Conservation (phyloP, 2,113 vertebrate species). For the Chionomys nivalis region DNA sequence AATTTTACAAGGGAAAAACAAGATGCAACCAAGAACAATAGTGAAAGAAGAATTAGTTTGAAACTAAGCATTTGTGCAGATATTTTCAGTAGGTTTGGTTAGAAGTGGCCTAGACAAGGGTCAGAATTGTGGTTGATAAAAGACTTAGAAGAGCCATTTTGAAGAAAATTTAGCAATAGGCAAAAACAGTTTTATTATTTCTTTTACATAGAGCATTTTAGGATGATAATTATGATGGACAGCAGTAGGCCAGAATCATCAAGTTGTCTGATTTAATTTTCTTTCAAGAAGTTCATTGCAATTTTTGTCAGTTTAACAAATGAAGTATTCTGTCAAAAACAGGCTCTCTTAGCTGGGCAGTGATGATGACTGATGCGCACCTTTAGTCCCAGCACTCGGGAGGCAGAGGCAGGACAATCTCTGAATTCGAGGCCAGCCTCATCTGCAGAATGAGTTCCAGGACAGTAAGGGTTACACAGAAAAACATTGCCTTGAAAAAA, state of each 20-base stretch:
- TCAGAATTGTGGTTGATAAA: background rate
- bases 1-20: background rate
- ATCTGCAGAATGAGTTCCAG: background rate
- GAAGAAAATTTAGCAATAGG: background rate
- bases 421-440: background rate
- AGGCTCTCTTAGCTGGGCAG: background rate
- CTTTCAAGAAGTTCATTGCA: background rate
- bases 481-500: background rate
- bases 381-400: background rate
- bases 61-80: background rate
- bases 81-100: background rate
- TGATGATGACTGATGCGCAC: background rate
- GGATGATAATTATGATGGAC: background rate
- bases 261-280: background rate
- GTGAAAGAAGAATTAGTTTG: background rate
- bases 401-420: background rate
- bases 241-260: background rate
- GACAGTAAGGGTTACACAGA: background rate
- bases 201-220: background rate
- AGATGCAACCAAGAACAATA: background rate
- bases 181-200: background rate
- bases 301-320: background rate
- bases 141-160: background rate
- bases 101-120: background rate
- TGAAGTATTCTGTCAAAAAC: background rate